Evolutionary conservation across 2,113 vertebrate genomes (phyloP).

Genomic region (Prochilodus magdalenae): DNA sequence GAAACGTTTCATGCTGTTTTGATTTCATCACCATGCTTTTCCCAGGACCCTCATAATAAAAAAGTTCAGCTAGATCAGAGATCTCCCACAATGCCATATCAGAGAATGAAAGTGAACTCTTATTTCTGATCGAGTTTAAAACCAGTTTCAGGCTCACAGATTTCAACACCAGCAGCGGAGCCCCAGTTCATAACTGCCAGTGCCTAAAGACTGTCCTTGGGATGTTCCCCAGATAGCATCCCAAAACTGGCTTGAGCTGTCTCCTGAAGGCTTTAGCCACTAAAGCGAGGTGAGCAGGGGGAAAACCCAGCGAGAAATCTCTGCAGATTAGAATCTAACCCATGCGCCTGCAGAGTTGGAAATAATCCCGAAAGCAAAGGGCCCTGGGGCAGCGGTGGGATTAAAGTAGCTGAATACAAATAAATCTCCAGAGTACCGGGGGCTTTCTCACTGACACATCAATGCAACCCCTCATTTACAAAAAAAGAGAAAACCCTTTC

Average conservation of each 20-base stretch:
- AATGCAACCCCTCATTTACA: conserved; percentile 75
- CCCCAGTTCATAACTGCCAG: background rate
- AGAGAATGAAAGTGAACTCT: no score
- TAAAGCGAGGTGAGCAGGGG: conserved; percentile 29
- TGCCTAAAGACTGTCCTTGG: conserved; percentile 25
- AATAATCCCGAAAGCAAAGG: conserved; percentile 52
- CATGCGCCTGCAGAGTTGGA: conserved; percentile 45
- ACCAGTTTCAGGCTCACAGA: background rate
- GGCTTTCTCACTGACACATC: conserved; percentile 72
- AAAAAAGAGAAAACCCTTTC: conserved; percentile 61
- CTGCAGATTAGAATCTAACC: conserved; percentile 74
- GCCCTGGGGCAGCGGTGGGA: conserved; percentile 72
- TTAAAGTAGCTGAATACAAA: conserved; percentile 69
- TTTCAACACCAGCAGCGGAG: background rate
- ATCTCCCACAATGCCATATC: no score
- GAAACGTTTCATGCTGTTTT: no score
- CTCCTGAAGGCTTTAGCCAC: conserved; percentile 61
- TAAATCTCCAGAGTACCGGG: conserved; percentile 59
- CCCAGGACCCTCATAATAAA: no score
- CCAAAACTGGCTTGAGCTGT: conserved; percentile 37
- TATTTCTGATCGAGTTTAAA: background rate
- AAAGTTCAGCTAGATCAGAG: no score
- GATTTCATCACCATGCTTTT: no score
- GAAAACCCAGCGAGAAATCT: conserved; percentile 67
- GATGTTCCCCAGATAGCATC: conserved; percentile 20